Base-by-base conservation (phyloP, 2,113 vertebrate genomes). In the Chionomys nivalis region DNA sequence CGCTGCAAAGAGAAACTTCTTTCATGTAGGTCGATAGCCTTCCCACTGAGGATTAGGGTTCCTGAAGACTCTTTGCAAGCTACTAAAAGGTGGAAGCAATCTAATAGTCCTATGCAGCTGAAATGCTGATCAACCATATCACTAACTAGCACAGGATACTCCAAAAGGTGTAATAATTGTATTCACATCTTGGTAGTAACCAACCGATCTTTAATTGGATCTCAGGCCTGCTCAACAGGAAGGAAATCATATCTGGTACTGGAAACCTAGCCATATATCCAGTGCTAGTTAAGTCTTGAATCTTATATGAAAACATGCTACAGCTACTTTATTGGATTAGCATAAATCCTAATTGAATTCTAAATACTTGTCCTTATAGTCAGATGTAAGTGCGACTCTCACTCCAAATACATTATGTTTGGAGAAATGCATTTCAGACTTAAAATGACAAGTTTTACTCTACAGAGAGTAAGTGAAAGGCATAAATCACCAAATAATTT, bases 401-500 rank as follows among this genome's bases (percentile, higher is more conserved):
- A 36, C 2, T 28, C 12, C 5, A 42, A 61, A 21, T 61, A 23
- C 6, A 93, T 86, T 21, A 76, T 75, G 36, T 39, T 70, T 91
- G 93, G 82, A 68, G 77, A 89, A 93, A 96, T 92, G 1, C 39
- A 73, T 26, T 81, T 91, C 42, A 94, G 12, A 52, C 33, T 93
- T 86, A n/a, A 92, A 94, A 72, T 93, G 70, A 3, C 49, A 89
- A 66, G n/a, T 24, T 91, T 85, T 91, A 21, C 7, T 86, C 21
- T 93, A 63, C 3, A 94, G 70, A 12, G 10, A 73, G 17, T 90
- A 93, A 52, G 36, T 76, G 47, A 94, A 92, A 63, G 17, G 23
- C 61, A 82, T 75, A 95, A 91, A 91, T 93, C 52, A 85, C 19
- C 21, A 77, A 89, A 89, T 3, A 12, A 87, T 89, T 75, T 31